Base-by-base conservation (phyloP, 2,888 invertebrate species). In the Buathra laborator region DNA sequence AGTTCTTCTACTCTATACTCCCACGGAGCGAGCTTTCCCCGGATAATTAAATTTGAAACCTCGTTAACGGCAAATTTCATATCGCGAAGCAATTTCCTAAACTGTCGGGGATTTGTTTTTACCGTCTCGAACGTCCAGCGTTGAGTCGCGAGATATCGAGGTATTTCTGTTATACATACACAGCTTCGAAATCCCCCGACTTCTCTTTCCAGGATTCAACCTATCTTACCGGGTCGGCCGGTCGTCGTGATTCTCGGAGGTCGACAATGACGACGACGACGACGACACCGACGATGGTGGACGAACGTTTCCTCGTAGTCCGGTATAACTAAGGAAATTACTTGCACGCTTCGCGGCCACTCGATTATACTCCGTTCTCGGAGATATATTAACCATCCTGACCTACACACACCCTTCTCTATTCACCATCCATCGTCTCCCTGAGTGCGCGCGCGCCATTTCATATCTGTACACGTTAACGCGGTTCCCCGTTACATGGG, bases 351-450 rank as follows among this genome's bases (percentile, higher is more conserved):
- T 51, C 71, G 64, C 51, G 77, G 71, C 74, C 46, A 78, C 84
- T 81, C 84, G 84, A 85, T 85, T 85, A 81, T 77, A 77, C 62
- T 79, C 64, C 64, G 43, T 71, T 72, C 72, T 59, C 68, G 68
- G 51, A 74, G 66, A 75, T 79, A 59, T 29, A 59, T 48, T 62
- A 79, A 70, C 74, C 51, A 72, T 70, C 66, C 67, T 78, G 78
- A 62, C 62, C 68, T 77, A 19, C 67, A 14, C 59, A 59, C 24
- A 29, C 59, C 59, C 59, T 12, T 24, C 10, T 24, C 12, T 59
- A 19, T 4, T 9, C 59, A 19, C 59, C 53, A 16, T 53, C 70
- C 59, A 12, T 59, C 24, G 24, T 5, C 59, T 24, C 0, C 53
- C 9, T 19, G 53, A 3, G 9, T 9, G 19, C 3, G 37, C 53